Conservation (phyloP, 2,797 vertebrate genomes). For the Takifugu rubripes region DNA sequence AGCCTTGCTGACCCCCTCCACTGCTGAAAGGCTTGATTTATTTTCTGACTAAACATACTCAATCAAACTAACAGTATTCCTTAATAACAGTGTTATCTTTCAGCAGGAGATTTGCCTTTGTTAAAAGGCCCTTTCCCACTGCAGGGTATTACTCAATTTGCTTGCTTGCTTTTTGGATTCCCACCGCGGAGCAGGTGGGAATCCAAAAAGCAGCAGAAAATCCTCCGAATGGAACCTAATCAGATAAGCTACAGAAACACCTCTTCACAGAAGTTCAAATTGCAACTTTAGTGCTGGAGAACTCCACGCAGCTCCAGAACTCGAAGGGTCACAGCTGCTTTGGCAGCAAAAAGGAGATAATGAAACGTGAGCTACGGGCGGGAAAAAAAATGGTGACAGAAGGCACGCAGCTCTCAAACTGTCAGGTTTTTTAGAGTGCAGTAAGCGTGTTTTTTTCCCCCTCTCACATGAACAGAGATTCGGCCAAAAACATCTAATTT, state of each 20-base stretch:
- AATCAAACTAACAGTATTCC: no score
- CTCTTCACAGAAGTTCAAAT: neutral
- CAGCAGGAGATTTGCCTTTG: no score
- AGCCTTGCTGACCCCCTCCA: neutral
- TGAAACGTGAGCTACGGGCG: neutral
- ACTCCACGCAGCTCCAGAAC: neutral
- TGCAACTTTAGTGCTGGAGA: neutral
- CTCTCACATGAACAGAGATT: neutral
- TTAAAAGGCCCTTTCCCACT: no score
- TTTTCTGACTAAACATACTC: no score
- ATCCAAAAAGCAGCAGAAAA: no score
- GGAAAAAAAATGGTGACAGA: neutral
- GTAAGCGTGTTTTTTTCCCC: neutral
- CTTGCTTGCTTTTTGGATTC: no score
- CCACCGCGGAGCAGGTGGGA: no score
- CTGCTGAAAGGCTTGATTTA: no score
- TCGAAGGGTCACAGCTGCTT: neutral
- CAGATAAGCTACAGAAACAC: neutral
- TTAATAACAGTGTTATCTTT: no score
- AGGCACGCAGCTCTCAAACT: no score
- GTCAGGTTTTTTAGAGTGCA: neutral
- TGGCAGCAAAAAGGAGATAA: neutral
- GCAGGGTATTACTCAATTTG: no score
- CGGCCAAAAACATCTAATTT: neutral
- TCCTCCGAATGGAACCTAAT: no score